Conservation (phyloP, 2,113 vertebrate genomes). For the Porphyrio hochstetteri region DNA sequence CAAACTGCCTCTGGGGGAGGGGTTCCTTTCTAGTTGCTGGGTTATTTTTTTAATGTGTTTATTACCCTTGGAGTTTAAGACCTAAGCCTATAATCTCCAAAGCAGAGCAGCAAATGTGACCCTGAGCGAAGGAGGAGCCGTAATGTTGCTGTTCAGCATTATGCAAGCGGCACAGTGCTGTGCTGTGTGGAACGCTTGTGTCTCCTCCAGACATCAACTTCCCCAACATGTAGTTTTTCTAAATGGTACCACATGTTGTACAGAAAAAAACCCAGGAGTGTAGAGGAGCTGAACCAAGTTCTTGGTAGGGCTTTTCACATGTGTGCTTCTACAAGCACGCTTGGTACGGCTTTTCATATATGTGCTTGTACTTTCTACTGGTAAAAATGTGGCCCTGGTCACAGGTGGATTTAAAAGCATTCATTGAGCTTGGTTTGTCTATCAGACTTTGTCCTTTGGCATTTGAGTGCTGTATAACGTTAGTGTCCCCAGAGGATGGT, state of each 20-base stretch:
- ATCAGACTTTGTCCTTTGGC: background rate
- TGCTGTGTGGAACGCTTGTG: background rate
- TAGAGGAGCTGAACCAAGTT: background rate
- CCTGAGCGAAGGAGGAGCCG: background rate
- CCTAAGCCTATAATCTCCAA: conserved; percentile 10
- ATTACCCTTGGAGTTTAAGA: background rate
- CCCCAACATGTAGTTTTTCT: background rate
- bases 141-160: background rate
- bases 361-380: background rate
- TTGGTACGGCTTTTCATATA: rapidly evolving
- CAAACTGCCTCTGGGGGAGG: background rate
- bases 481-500: background rate
- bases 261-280: background rate
- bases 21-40: background rate
- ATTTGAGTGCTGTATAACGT: background rate
- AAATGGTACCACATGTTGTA: background rate
- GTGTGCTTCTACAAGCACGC: background rate
- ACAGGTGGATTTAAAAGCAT: background rate
- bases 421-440: background rate
- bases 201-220: background rate
- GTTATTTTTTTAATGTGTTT: background rate
- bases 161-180: background rate
- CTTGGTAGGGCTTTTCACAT: background rate
- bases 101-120: background rate
- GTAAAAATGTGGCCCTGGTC: background rate